These are phyloP conservation scores for Teinopalpus imperialis DNA, from an alignment of 2,888 invertebrate genomes.

Conservation along the genomic window DNA sequence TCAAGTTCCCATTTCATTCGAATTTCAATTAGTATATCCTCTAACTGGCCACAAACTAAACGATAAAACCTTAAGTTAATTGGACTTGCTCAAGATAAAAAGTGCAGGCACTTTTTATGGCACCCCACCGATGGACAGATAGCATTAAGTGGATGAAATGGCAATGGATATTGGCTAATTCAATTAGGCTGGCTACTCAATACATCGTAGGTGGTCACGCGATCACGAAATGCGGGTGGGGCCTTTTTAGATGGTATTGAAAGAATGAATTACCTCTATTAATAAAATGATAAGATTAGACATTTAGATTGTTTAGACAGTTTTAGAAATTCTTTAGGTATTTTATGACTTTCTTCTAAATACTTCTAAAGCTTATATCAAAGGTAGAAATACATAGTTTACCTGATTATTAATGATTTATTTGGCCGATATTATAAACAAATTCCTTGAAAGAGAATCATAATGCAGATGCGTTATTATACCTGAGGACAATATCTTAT, in stretches of 20 bases:
- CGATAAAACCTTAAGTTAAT: constrained; percentile 36
- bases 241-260: neutral
- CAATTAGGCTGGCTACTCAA: constrained; percentile 51
- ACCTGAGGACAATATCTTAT: no score
- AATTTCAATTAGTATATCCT: constrained; percentile 37
- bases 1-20: constrained; percentile 25
- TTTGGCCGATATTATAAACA: no score
- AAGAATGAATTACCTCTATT: constrained; percentile 12
- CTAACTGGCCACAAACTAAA: constrained; percentile 5
- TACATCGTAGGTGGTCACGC: constrained; percentile 49
- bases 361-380: no score
- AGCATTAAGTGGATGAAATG: constrained; percentile 59
- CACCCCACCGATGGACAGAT: constrained; percentile 38
- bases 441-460: no score
- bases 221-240: constrained; percentile 29
- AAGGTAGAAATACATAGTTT: no score
- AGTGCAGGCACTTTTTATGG: constrained; percentile 38
- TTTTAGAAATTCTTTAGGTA: no score
- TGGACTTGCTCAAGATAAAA: constrained; percentile 33
- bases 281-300: constrained; percentile 9
- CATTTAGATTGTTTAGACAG: no score
- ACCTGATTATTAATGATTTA: no score
- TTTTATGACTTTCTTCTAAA: no score
- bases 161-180: constrained; percentile 62
- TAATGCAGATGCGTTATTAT: no score